Percentiles rank a stretch among this genome's conserved stretches.
These are phyloP conservation scores for Coregonus sp. DNA, from an alignment of 2,797 vertebrate species.

Conservation along the genomic window DNA sequence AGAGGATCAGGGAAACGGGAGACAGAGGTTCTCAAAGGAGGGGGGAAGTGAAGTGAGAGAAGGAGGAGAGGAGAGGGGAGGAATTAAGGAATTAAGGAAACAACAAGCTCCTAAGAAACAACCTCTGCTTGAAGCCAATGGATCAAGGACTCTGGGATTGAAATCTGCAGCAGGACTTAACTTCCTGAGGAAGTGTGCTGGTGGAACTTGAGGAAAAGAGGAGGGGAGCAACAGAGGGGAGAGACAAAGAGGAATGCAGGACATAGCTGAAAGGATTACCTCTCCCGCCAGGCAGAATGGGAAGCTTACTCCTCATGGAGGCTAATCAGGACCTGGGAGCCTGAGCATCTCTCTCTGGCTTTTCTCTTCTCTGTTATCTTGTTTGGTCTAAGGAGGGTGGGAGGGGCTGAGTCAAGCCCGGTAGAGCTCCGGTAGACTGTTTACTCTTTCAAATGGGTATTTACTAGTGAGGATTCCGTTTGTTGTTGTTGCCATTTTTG, in stretches of 20 bases:
- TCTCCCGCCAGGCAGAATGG: conserved; percentile 16
- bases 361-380: not conserved
- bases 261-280: conserved; percentile 41
- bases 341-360: conserved; percentile 6
- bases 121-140: not conserved
- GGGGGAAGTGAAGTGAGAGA: not conserved
- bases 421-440: not conserved
- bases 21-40: conserved; percentile 3
- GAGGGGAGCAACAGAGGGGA: not conserved
- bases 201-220: conserved; percentile 1
- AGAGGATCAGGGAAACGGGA: not conserved
- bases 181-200: conserved; percentile 31
- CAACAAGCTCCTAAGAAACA: not conserved
- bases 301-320: conserved; percentile 28
- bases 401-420: conserved; percentile 9
- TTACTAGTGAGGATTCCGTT: not conserved
- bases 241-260: conserved; percentile 33
- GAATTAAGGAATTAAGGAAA: conserved; percentile 4
- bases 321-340: conserved; percentile 22
- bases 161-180: conserved; percentile 21
- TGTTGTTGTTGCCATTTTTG: conserved; percentile 6
- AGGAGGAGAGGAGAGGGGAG: conserved; percentile 1
- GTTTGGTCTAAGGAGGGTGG: conserved; percentile 7
- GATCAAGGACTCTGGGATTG: not conserved
- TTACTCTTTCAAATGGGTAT: conserved; percentile 7